Evolutionary conservation across 2,113 vertebrate species (phyloP).

Genomic region (Brachypteracias leptosomus): DNA sequence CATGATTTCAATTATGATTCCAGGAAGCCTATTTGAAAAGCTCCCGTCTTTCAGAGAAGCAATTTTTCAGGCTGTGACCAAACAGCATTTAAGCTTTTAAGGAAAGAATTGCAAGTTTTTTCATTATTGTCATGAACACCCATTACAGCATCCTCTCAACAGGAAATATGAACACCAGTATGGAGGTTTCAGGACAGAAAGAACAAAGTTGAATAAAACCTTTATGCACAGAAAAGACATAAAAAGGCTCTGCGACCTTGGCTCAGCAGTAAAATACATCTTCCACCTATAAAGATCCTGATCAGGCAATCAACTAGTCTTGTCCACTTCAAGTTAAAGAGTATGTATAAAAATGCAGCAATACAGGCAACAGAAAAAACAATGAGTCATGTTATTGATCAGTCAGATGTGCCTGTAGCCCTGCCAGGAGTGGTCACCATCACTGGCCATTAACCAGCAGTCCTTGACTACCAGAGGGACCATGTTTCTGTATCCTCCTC

Average conservation of each 20-base stretch:
- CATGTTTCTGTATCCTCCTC: background rate
- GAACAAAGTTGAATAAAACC: background rate
- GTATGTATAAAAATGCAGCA: background rate
- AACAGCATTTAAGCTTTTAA: background rate
- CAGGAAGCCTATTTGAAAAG: slow-evolving; percentile 42
- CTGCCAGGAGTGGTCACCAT: background rate
- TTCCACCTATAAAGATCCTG: background rate
- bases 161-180: background rate
- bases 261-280: background rate
- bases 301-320: background rate
- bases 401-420: background rate
- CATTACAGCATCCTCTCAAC: background rate
- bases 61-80: background rate
- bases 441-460: background rate
- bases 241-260: background rate
- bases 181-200: background rate
- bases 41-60: background rate
- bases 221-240: background rate
- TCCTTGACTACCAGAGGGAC: background rate
- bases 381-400: background rate
- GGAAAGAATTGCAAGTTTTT: background rate
- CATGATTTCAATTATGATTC: slow-evolving; percentile 26
- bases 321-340: background rate
- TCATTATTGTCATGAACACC: background rate
- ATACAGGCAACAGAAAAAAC: background rate